Evolutionary conservation across 2,888 invertebrate genomes (phyloP).

Genomic region (Campoletis raptor): DNA sequence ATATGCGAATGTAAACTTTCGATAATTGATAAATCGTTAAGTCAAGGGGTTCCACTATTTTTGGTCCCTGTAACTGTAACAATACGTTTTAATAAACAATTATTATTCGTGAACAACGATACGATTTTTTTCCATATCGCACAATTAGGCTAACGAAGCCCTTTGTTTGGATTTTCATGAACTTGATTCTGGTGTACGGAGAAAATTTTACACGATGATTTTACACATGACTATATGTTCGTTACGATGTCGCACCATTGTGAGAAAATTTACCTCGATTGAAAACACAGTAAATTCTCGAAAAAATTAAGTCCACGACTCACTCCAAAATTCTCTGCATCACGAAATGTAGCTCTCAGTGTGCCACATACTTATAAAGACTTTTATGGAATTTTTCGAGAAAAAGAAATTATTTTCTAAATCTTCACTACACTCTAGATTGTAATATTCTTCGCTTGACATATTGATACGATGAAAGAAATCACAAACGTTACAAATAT

Average conservation of each 20-base stretch:
- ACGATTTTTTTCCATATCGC: background rate
- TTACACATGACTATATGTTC: too few relatives aligned
- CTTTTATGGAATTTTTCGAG: background rate
- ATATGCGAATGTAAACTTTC: background rate
- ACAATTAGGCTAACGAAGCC: background rate
- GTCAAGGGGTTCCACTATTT: background rate
- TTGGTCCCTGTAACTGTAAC: background rate
- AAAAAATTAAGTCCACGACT: too few relatives aligned
- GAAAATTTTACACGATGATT: background rate
- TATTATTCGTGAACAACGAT: background rate
- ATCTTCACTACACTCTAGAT: background rate
- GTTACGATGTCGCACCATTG: too few relatives aligned
- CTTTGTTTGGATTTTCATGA: background rate
- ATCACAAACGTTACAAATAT: background rate
- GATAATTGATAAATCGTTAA: constrained; percentile 5
- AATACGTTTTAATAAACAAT: background rate
- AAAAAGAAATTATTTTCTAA: background rate
- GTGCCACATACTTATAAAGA: background rate
- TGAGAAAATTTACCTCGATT: too few relatives aligned
- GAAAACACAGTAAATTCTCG: too few relatives aligned
- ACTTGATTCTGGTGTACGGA: background rate
- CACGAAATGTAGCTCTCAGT: background rate
- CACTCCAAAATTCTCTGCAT: too few relatives aligned
- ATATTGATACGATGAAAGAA: background rate
- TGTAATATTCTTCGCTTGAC: background rate